A percentile compares a stretch with the other conserved stretches of the same genome.
phyloP scores from a whole-genome alignment of 2,797 vertebrate species.

The Pelochelys cantorii region DNA sequence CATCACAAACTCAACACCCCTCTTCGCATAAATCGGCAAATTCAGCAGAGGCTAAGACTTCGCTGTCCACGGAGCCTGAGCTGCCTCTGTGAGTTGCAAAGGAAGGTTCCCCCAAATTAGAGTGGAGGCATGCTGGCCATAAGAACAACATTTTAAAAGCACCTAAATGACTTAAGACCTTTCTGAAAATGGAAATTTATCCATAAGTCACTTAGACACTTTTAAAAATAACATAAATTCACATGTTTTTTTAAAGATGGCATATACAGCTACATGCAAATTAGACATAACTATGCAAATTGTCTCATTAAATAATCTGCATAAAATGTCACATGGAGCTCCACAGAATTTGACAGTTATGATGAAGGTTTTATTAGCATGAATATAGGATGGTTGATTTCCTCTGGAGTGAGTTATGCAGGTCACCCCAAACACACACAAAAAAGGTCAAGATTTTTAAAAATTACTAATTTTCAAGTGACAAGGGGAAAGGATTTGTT shows the following conservation, averaged over 20 bases:
- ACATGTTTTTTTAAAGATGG: conserved; percentile 1
- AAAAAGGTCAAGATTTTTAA: background rate
- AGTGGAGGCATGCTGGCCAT: background rate
- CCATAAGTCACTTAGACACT: background rate
- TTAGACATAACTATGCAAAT: conserved; percentile 27
- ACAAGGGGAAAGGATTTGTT: background rate
- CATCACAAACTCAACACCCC: background rate
- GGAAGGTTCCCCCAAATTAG: background rate
- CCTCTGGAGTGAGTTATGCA: background rate
- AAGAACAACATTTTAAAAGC: background rate
- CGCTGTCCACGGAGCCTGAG: background rate
- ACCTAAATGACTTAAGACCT: background rate
- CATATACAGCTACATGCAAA: conserved; percentile 15
- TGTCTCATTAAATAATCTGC: conserved; percentile 49
- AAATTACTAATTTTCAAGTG: background rate
- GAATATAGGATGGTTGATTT: conserved; percentile 6
- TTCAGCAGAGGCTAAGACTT: background rate
- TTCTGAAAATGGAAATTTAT: background rate
- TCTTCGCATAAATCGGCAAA: background rate
- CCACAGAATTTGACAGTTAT: conserved; percentile 18
- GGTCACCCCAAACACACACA: conserved; percentile 9
- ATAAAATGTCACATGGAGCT: conserved; percentile 23
- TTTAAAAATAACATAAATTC: background rate
- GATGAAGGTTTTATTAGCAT: conserved; percentile 18
- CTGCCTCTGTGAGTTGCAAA: background rate